These are phyloP conservation scores for Alouatta palliata DNA, from an alignment of 2,113 vertebrate species.

Conservation along the genomic window DNA sequence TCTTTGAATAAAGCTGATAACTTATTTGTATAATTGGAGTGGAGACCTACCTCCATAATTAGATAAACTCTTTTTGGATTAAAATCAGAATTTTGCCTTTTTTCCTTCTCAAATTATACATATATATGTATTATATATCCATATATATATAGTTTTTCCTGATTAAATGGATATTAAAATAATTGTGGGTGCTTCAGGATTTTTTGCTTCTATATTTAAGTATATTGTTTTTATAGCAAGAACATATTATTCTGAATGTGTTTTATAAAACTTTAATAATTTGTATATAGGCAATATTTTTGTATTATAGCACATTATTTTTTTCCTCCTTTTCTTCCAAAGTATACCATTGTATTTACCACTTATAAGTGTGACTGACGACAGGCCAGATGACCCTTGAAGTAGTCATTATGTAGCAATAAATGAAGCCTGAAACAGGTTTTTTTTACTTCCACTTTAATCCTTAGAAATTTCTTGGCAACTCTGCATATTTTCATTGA, in stretches of 20 bases:
- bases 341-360: slow-evolving; percentile 65
- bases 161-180: slow-evolving; percentile 75
- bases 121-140: background rate
- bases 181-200: slow-evolving; percentile 80
- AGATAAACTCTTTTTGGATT: slow-evolving; percentile 51
- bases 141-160: slow-evolving; percentile 51
- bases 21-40: slow-evolving; percentile 52
- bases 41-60: slow-evolving; percentile 46
- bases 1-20: slow-evolving; percentile 1
- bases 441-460: slow-evolving; percentile 57
- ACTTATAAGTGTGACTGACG: slow-evolving; percentile 60
- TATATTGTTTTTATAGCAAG: slow-evolving; percentile 73
- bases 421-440: slow-evolving; percentile 69
- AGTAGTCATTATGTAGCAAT: slow-evolving; percentile 81
- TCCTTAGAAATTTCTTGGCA: slow-evolving; percentile 69
- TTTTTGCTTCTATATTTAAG: slow-evolving; percentile 69
- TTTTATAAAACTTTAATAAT: slow-evolving; percentile 83
- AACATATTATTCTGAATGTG: slow-evolving; percentile 74
- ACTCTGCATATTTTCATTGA: slow-evolving; percentile 76
- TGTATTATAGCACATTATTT: slow-evolving; percentile 76
- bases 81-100: slow-evolving; percentile 61
- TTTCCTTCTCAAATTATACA: slow-evolving; percentile 63
- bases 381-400: slow-evolving; percentile 64
- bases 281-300: slow-evolving; percentile 85
- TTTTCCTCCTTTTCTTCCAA: slow-evolving; percentile 59